A percentile compares a stretch with the other conserved stretches of the same genome.
phyloP scores from a whole-genome alignment of 1,140 invertebrate species.

The Sarcophaga bullata region DNA sequence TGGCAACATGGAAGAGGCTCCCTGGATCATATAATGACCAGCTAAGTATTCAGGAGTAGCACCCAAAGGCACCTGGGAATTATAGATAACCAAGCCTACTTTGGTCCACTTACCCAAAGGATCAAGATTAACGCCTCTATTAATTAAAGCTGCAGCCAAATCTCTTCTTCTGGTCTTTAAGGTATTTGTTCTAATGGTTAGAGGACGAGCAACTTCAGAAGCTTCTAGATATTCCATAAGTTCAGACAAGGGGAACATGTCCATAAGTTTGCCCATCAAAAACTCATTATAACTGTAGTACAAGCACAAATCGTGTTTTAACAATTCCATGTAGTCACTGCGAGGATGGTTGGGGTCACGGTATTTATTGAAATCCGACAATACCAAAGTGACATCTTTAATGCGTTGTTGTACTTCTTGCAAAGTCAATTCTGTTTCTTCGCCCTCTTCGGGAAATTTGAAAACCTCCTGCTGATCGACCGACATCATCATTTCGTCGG shows the following conservation, averaged over 20 bases:
- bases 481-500: conserved; percentile 83
- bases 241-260: conserved; percentile 90
- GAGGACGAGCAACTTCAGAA: conserved; percentile 86
- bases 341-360: conserved; percentile 80
- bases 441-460: conserved; percentile 78
- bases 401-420: conserved; percentile 91
- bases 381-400: conserved; percentile 85
- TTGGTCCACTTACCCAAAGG: conserved; percentile 99
- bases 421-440: conserved; percentile 78
- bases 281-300: conserved; percentile 98
- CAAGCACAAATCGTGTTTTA: conserved; percentile 88
- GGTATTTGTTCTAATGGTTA: conserved; percentile 96
- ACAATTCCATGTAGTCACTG: conserved; percentile 82
- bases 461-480: conserved; percentile 79
- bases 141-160: conserved; percentile 93
- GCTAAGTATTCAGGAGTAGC: conserved; percentile 99
- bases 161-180: conserved; percentile 94
- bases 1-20: conserved; percentile 94
- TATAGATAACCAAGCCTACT: conserved; percentile 96
- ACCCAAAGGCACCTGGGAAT: conserved; percentile 95
- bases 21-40: conserved; percentile 98
- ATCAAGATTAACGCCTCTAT: conserved; percentile 97
- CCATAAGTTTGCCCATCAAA: conserved; percentile 93
- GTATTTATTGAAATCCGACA: conserved; percentile 88
- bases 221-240: conserved; percentile 96